Conservation (phyloP, 1,140 invertebrate genomes). For the Metaphire vulgaris region DNA sequence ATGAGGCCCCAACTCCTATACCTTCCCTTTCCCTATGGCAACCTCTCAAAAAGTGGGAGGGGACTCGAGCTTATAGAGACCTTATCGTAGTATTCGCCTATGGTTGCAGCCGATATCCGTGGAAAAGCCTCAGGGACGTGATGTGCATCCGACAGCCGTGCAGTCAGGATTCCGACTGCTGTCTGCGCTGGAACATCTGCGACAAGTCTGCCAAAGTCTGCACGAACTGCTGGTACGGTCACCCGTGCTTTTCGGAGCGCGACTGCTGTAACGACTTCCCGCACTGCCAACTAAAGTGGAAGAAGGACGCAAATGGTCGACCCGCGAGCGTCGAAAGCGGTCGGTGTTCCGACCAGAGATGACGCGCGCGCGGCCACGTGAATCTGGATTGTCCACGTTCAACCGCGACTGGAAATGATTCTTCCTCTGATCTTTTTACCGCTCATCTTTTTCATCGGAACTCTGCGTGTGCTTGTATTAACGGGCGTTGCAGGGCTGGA, state of each 20-base stretch:
- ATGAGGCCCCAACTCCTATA: too few species aligned
- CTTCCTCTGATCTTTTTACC: too few species aligned
- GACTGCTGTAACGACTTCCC: constrained; percentile 13
- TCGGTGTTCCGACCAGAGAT: not conserved
- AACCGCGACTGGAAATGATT: too few species aligned
- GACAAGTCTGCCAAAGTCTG: constrained; percentile 19
- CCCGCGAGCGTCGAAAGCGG: not conserved
- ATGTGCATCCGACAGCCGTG: constrained; percentile 7
- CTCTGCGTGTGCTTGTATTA: too few species aligned
- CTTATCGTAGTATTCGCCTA: too few species aligned
- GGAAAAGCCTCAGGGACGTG: constrained; percentile 9
- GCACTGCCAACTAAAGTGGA: constrained; percentile 1
- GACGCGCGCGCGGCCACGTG: too few species aligned
- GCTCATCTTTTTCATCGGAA: too few species aligned
- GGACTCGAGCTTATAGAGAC: too few species aligned
- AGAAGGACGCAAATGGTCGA: not conserved
- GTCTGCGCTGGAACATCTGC: constrained; percentile 4
- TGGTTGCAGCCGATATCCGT: constrained; percentile 3
- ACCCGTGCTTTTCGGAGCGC: not conserved
- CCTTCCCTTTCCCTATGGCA: too few species aligned
- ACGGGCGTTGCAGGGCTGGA: too few species aligned
- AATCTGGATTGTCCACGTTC: too few species aligned
- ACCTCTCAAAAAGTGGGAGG: too few species aligned
- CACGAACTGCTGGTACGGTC: constrained; percentile 14
- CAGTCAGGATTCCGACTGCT: not conserved